Evolutionary conservation across 2,113 vertebrate genomes (phyloP).

Genomic region (Seriola aureovittata): DNA sequence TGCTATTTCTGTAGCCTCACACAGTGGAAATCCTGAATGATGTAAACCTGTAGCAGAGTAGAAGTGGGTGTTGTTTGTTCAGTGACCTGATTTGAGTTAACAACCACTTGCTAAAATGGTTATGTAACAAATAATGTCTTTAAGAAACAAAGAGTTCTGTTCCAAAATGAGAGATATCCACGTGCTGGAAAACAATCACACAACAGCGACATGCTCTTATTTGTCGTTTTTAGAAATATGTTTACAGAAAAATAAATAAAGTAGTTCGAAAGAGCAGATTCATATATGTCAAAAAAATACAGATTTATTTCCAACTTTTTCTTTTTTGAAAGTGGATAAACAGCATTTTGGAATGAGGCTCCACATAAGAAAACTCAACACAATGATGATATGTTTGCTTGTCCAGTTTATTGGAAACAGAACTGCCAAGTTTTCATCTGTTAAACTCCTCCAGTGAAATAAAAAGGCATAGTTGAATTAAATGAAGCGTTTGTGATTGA

Average conservation of each 20-base stretch:
- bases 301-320: slow-evolving; percentile 18
- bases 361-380: slow-evolving; percentile 9
- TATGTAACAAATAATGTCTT: not conserved
- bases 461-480: slow-evolving; percentile 82
- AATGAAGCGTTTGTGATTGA: slow-evolving; percentile 77
- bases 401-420: slow-evolving; percentile 77
- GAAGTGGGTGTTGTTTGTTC: slow-evolving; percentile 56
- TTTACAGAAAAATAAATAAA: slow-evolving; percentile 48
- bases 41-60: slow-evolving; percentile 66
- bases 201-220: not conserved
- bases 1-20: slow-evolving; percentile 64
- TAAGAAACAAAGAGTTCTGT: slow-evolving; percentile 20
- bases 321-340: slow-evolving; percentile 35
- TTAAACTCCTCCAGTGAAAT: slow-evolving; percentile 77
- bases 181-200: slow-evolving; percentile 59
- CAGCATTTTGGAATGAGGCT: slow-evolving; percentile 62
- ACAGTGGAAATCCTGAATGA: slow-evolving; percentile 25
- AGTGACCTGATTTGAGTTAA: slow-evolving; percentile 39
- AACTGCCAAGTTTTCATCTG: slow-evolving; percentile 77
- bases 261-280: slow-evolving; percentile 23
- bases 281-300: not conserved
- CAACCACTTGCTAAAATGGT: not conserved
- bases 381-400: slow-evolving; percentile 57
- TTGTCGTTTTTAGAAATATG: slow-evolving; percentile 41
- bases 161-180: slow-evolving; percentile 55